A percentile compares a stretch with the other conserved stretches of the same genome.
These are phyloP conservation scores for Megalops cyprinoides DNA, from an alignment of 2,797 vertebrate genomes.

Conservation along the genomic window DNA sequence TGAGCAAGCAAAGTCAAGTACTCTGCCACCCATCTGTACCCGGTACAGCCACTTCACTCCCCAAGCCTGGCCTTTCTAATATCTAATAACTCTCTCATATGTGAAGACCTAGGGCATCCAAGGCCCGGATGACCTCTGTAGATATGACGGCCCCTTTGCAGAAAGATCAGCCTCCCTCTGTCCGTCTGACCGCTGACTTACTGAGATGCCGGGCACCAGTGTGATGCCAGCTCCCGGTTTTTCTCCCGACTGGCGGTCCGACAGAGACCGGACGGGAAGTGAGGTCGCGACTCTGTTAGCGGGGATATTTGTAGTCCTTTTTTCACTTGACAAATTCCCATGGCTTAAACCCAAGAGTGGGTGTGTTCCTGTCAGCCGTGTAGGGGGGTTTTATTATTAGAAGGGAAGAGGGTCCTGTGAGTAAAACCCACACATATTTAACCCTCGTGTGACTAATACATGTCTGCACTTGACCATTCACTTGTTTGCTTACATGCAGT, in stretches of 20 bases:
- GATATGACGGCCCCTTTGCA: no score
- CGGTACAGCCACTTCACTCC: no score
- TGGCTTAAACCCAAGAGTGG: slow-evolving; percentile 20
- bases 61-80: no score
- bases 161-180: no score
- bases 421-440: not conserved
- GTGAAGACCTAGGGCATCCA: no score
- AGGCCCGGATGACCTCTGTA: no score
- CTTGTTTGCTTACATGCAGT: not conserved
- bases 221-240: not conserved
- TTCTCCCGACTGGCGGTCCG: not conserved
- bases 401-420: not conserved
- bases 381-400: not conserved
- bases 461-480: not conserved
- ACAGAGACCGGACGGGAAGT: not conserved
- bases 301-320: slow-evolving; percentile 5
- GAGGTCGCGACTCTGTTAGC: slow-evolving; percentile 3
- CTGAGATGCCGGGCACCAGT: not conserved
- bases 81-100: no score
- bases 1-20: no score
- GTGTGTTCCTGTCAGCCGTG: slow-evolving; percentile 16
- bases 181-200: no score
- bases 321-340: slow-evolving; percentile 28
- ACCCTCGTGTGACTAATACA: not conserved
- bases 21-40: no score